phyloP scores from a whole-genome alignment of 2,888 invertebrate genomes.

The Pyrgus malvae region DNA sequence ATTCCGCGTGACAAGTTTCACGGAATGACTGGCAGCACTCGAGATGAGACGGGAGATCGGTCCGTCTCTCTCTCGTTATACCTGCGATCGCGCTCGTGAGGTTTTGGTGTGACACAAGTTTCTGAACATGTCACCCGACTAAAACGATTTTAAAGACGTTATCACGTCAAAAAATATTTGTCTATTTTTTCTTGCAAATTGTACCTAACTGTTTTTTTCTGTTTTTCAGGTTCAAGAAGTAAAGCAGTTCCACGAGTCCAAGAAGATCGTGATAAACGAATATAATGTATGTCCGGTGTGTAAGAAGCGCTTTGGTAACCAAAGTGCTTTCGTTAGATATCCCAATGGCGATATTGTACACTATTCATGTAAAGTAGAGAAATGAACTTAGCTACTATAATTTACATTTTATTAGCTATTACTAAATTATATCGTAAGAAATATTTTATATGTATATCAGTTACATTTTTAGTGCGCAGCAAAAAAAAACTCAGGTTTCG shows the following conservation, averaged over 20 bases:
- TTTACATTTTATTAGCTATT: neutral
- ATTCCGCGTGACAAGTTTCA: too few relatives aligned
- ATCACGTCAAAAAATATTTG: too few relatives aligned
- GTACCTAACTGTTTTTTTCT: neutral
- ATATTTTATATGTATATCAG: neutral
- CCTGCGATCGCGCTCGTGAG: too few relatives aligned
- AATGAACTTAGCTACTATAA: conserved; percentile 25
- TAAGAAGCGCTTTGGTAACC: conserved; percentile 95
- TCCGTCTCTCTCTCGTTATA: too few relatives aligned
- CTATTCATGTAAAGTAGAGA: conserved; percentile 86
- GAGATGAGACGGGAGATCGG: too few relatives aligned
- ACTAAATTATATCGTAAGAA: too few relatives aligned
- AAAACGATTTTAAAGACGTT: too few relatives aligned
- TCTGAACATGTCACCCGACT: too few relatives aligned
- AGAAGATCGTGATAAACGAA: conserved; percentile 92
- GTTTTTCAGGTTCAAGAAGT: conserved; percentile 86
- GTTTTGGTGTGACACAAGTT: too few relatives aligned
- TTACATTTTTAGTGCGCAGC: neutral
- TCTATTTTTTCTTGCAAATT: too few relatives aligned
- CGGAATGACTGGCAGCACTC: too few relatives aligned
- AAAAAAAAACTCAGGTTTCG: neutral
- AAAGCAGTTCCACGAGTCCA: conserved; percentile 90
- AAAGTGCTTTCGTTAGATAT: conserved; percentile 96
- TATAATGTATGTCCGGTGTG: conserved; percentile 95
- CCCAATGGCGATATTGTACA: conserved; percentile 96